Evolutionary conservation across 2,888 invertebrate genomes (phyloP), one percentile per base, ranked within the genome.

Genomic region (Diarsia dahlii): DNA sequence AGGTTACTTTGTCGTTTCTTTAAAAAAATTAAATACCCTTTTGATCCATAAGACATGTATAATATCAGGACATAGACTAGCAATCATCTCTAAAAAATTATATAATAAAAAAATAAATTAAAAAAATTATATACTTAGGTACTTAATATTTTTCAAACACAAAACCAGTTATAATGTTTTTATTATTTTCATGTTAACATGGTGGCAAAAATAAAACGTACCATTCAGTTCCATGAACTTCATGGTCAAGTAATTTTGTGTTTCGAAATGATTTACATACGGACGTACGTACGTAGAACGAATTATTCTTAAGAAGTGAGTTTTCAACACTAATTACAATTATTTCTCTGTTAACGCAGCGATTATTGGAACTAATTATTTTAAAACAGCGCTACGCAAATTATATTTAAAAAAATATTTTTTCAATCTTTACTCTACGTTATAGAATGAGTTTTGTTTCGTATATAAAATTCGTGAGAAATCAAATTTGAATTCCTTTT

Each of bases 371-470:
- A 54, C 69, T 2, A 81, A 84, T 81, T 72, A 23, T 48, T 23
- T 39, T 52, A 66, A 84, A 70, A 80, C 69, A 81, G 46, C 60
- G 80, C 45, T 56, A 73, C 46, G 81, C 80, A 84, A 52, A 80
- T 81, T 84, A 79, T 0, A 23, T 56, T 81, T 46, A 28, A 20
- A 28, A 23, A 65, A 84, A 84, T 58, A 84, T 81, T 84, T 72
- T 66, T 67, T 20, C 23, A 48, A 39, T 54, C 18, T 69, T 5
- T 34, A 3, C n/a, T 54, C 18, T 12, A 10, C 18, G 10, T 34
- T 46, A 45, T 6, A 50, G 9, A 73, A 50, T 69, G 23, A 13
- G 5, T n/a, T 80, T 72, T n/a, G n/a, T n/a, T n/a, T n/a, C n/a
- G n/a, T n/a, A n/a, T n/a, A n/a, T n/a, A n/a, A n/a, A n/a, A 23